Percentiles rank a stretch among this genome's conserved stretches.
Evolutionary conservation across 2,888 invertebrate genomes (phyloP).

Genomic region (Limnephilus marmoratus): DNA sequence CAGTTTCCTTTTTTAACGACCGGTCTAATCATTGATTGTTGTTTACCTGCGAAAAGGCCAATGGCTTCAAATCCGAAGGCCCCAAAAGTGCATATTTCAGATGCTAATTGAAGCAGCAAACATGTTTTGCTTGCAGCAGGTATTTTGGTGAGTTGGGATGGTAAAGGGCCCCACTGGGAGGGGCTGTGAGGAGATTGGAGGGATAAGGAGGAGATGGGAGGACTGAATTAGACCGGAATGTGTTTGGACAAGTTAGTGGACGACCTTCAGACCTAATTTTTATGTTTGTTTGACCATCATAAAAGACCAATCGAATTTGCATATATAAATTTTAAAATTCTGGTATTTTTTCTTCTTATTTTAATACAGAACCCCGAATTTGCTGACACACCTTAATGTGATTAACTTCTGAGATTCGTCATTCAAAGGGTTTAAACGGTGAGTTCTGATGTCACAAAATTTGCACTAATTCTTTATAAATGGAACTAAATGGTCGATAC

Average conservation of each 20-base stretch:
- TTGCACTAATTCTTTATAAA: too few relatives aligned
- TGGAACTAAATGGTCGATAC: too few relatives aligned
- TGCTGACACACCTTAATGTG: too few relatives aligned
- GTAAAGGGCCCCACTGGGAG: background rate
- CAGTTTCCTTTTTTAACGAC: background rate
- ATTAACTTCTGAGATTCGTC: too few relatives aligned
- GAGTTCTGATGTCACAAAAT: too few relatives aligned
- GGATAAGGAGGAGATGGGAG: constrained; percentile 67
- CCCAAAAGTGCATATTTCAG: background rate
- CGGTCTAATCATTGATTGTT: background rate
- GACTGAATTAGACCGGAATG: constrained; percentile 68
- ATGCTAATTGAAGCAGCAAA: constrained; percentile 16
- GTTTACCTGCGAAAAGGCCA: background rate
- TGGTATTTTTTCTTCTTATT: too few relatives aligned
- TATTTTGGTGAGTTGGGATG: background rate
- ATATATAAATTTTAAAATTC: background rate
- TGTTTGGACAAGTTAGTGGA: constrained; percentile 64
- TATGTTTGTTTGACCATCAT: constrained; percentile 12
- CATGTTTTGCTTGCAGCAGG: background rate
- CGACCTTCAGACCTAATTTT: constrained; percentile 36
- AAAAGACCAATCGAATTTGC: background rate
- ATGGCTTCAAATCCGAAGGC: background rate
- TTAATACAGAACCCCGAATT: too few relatives aligned
- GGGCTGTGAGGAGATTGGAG: background rate
- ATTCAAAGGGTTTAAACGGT: too few relatives aligned